Percentiles rank a stretch among this genome's conserved stretches.
Evolutionary conservation across 2,113 vertebrate genomes (phyloP).

Genomic region (Sebastes fasciatus): DNA sequence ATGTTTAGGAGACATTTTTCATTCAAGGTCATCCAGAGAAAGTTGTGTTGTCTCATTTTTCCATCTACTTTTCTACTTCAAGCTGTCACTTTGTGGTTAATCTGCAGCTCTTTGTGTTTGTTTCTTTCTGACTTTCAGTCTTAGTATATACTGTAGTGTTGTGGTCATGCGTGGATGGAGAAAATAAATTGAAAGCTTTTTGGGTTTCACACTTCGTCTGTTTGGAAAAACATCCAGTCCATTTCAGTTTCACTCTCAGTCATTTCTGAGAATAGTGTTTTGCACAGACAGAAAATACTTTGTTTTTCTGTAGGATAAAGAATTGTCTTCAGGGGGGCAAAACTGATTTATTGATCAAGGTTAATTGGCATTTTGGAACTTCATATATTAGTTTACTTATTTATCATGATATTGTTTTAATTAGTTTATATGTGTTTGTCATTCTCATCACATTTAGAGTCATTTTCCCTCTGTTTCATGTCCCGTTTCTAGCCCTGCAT

Average conservation of each 20-base stretch:
- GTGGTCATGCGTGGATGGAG: accelerated
- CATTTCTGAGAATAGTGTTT: background rate
- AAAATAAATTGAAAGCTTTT: background rate
- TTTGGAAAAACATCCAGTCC: background rate
- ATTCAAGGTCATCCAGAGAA: too few species aligned
- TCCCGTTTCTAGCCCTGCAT: background rate
- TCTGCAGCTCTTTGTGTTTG: background rate
- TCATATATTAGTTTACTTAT: background rate
- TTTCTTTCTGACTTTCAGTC: background rate
- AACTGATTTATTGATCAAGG: too few species aligned
- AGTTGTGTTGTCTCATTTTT: too few species aligned
- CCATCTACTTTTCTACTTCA: too few species aligned
- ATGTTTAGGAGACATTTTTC: too few species aligned
- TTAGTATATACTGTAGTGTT: background rate
- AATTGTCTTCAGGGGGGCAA: background rate
- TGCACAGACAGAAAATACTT: background rate
- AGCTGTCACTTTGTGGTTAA: background rate
- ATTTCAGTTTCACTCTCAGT: background rate
- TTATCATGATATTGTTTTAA: background rate
- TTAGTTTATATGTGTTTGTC: background rate
- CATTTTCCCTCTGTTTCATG: background rate
- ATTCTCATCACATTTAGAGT: background rate
- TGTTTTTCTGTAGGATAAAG: background rate
- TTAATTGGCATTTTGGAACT: background rate
- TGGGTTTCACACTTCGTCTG: background rate